Conservation (phyloP, 53 echinoderm and acorn worm genomes). For the Temnopleurus reevesii region DNA sequence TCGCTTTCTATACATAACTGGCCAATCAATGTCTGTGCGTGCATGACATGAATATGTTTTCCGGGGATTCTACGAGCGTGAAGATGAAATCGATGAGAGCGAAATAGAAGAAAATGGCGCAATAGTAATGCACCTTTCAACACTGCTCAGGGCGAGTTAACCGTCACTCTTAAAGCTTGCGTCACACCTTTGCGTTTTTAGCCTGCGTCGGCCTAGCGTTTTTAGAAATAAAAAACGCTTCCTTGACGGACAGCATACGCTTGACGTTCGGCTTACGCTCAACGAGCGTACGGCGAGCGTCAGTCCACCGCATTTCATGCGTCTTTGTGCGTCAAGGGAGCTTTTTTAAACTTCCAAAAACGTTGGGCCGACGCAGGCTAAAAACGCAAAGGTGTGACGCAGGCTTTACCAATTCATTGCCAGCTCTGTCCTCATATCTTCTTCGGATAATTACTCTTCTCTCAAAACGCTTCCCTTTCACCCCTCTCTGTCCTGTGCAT, state of each 20-base stretch:
- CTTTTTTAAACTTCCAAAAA: too few species aligned
- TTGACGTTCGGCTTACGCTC: too few species aligned
- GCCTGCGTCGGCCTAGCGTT: too few species aligned
- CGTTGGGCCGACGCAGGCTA: too few species aligned
- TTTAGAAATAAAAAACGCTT: too few species aligned
- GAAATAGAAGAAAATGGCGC: background rate
- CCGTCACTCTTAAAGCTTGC: too few species aligned
- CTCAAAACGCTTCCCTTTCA: background rate
- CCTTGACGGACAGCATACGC: too few species aligned
- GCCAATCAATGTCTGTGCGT: background rate
- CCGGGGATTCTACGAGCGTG: background rate
- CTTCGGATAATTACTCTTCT: slow-evolving; percentile 3
- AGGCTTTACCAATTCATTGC: background rate
- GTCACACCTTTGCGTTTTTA: too few species aligned
- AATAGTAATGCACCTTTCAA: background rate
- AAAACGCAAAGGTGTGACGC: too few species aligned
- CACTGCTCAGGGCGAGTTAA: background rate
- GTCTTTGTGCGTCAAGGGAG: too few species aligned
- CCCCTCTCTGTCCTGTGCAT: background rate
- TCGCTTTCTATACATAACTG: background rate
- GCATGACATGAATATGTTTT: slow-evolving; percentile 25
- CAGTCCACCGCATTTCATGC: too few species aligned
- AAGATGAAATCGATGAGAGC: background rate
- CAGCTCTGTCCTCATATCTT: background rate
- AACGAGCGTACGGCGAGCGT: too few species aligned